These are phyloP conservation scores for Spongilla lacustris DNA, from an alignment of 37 sponge, comb jelly and placozoan genomes.

Conservation along the genomic window DNA sequence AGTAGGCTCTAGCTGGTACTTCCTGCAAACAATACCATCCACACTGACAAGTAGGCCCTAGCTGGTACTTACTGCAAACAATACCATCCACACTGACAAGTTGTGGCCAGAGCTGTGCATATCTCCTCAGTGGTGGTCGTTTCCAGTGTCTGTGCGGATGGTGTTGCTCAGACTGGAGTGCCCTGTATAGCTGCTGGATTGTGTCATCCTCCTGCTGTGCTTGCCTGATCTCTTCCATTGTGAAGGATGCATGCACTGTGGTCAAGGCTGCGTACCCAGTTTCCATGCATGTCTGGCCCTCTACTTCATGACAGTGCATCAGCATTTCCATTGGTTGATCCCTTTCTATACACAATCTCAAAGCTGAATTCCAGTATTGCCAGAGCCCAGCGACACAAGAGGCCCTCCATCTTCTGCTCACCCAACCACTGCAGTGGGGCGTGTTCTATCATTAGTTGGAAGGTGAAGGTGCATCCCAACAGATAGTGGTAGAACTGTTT, in stretches of 20 bases:
- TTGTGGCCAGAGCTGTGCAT: constrained; percentile 51
- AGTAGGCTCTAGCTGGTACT: constrained; percentile 22
- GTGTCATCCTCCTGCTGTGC: no score
- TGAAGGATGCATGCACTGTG: no score
- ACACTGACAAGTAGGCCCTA: no score
- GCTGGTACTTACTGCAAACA: no score
- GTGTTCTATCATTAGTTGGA: constrained; percentile 20
- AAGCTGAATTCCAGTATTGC: constrained; percentile 24
- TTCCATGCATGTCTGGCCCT: no score
- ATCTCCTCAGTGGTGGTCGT: constrained; percentile 30
- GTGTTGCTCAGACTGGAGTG: no score
- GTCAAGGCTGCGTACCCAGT: no score
- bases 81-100: constrained; percentile 33
- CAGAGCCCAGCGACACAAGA: constrained; percentile 39
- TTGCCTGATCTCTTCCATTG: no score
- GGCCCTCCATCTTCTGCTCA: constrained; percentile 57
- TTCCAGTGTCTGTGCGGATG: constrained; percentile 14
- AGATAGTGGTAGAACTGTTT: constrained; percentile 48
- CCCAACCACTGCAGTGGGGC: constrained; percentile 27
- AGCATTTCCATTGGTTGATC: constrained; percentile 52
- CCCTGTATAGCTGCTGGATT: no score
- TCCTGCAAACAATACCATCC: constrained; percentile 41
- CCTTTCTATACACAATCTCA: constrained; percentile 34
- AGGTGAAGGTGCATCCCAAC: constrained; percentile 17
- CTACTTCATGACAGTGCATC: constrained; percentile 48